Conservation (phyloP, 2,113 vertebrate genomes). For the Nyctereutes procyonoides region DNA sequence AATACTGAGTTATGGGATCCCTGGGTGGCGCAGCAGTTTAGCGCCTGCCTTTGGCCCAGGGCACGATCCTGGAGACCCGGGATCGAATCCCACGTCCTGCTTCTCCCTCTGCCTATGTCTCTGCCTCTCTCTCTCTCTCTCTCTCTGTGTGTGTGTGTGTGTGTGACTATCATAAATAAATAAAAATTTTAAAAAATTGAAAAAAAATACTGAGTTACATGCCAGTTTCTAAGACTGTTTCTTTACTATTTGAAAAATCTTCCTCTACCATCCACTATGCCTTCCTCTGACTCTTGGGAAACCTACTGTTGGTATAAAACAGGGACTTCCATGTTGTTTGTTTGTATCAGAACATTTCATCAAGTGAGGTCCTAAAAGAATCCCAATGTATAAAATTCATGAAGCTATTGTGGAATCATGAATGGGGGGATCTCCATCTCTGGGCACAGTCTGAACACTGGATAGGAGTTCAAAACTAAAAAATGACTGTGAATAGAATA, state of each 20-base stretch:
- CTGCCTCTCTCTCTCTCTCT: too few relatives aligned
- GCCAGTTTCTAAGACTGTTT: not conserved
- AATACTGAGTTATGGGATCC: not conserved
- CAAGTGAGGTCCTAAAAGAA: slow-evolving; percentile 24
- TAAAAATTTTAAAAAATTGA: too few relatives aligned
- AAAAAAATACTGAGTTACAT: slow-evolving; percentile 3
- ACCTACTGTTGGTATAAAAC: not conserved
- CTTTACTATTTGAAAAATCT: not conserved
- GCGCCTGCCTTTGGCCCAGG: too few relatives aligned
- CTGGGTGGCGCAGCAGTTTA: too few relatives aligned
- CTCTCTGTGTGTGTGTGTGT: too few relatives aligned
- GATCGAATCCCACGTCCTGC: too few relatives aligned
- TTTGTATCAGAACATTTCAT: slow-evolving; percentile 32
- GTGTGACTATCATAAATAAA: too few relatives aligned
- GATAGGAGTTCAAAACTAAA: not conserved
- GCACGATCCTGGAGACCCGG: too few relatives aligned
- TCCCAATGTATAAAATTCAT: not conserved
- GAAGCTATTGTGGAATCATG: not conserved
- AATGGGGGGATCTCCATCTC: not conserved
- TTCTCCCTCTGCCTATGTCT: too few relatives aligned
- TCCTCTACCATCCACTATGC: not conserved
- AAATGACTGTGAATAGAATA: slow-evolving; percentile 34
- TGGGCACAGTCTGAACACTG: not conserved
- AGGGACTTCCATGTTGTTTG: not conserved
- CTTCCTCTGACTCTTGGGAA: not conserved